Percentiles rank a stretch among this genome's conserved stretches.
Evolutionary conservation across 2,888 invertebrate species (phyloP).

Genomic region (Strigamia crassipes): DNA sequence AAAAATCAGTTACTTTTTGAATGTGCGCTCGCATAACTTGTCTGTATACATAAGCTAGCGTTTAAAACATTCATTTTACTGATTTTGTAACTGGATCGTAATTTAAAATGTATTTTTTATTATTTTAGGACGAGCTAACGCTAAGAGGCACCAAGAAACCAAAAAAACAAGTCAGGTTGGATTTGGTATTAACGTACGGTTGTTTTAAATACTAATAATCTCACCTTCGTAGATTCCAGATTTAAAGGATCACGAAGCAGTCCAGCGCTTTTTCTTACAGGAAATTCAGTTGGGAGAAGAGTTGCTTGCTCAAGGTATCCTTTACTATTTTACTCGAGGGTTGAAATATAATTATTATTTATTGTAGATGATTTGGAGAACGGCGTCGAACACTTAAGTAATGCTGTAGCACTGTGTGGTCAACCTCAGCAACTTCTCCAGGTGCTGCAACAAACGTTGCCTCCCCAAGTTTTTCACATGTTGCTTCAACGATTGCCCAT

Average conservation of each 20-base stretch:
- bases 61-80: not conserved
- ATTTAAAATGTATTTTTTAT: not conserved
- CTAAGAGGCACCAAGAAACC: slow-evolving; percentile 53
- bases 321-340: too few relatives aligned
- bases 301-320: slow-evolving; percentile 71
- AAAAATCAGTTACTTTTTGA: not conserved
- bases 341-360: not conserved
- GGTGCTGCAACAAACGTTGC: slow-evolving; percentile 91
- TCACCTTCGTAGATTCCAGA: slow-evolving; percentile 69
- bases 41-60: too few relatives aligned
- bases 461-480: slow-evolving; percentile 90
- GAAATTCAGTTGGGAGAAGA: slow-evolving; percentile 93
- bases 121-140: slow-evolving; percentile 50
- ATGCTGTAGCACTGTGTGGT: slow-evolving; percentile 96
- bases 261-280: slow-evolving; percentile 83
- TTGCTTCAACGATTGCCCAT: slow-evolving; percentile 80
- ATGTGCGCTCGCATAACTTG: not conserved
- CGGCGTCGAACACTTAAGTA: slow-evolving; percentile 93
- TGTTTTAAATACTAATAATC: not conserved
- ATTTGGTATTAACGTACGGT: not conserved
- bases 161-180: slow-evolving; percentile 50
- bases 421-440: slow-evolving; percentile 87
- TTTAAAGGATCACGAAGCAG: slow-evolving; percentile 87
- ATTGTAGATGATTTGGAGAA: slow-evolving; percentile 73
- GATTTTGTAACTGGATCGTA: not conserved